These are phyloP conservation scores for Bombylius major DNA, from an alignment of 2,888 invertebrate species.

Conservation along the genomic window DNA sequence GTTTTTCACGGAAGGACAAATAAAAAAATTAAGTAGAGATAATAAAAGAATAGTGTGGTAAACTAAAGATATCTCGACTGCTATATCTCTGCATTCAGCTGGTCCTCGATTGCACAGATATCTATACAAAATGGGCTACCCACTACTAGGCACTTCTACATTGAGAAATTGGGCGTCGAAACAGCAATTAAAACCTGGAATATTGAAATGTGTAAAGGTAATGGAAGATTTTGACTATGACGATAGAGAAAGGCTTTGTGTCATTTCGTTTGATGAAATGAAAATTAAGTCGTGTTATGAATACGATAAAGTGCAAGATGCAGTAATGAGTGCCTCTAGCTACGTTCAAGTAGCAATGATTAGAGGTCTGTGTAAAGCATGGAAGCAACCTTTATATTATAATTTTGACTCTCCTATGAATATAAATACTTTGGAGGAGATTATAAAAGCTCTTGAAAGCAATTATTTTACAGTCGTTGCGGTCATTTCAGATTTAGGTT, in stretches of 20 bases:
- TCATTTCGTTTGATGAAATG: conserved; percentile 14
- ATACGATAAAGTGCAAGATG: conserved; percentile 3
- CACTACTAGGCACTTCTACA: conserved; percentile 9
- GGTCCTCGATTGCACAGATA: conserved; percentile 7
- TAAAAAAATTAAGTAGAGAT: conserved; percentile 7
- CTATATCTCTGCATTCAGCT: conserved; percentile 7
- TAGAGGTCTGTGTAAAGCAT: conserved; percentile 7
- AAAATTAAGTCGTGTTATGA: conserved; percentile 7
- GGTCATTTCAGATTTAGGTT: background rate
- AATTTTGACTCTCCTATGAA: conserved; percentile 7
- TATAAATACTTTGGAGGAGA: background rate
- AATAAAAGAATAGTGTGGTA: conserved; percentile 6
- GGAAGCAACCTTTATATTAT: conserved; percentile 14
- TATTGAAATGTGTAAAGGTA: conserved; percentile 5
- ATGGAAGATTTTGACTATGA: conserved; percentile 2
- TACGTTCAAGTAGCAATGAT: conserved; percentile 10
- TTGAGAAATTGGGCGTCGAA: conserved; percentile 10
- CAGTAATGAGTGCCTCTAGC: background rate
- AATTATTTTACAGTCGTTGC: conserved; percentile 6
- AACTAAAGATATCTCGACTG: conserved; percentile 8
- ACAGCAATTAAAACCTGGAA: conserved; percentile 9
- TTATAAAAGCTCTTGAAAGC: conserved; percentile 2
- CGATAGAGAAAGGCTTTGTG: conserved; percentile 8
- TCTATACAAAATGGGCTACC: conserved; percentile 7
- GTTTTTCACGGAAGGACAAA: conserved; percentile 2